phyloP scores from a whole-genome alignment of 2,888 invertebrate species.

The Cataglyphis rosenhaueri region DNA sequence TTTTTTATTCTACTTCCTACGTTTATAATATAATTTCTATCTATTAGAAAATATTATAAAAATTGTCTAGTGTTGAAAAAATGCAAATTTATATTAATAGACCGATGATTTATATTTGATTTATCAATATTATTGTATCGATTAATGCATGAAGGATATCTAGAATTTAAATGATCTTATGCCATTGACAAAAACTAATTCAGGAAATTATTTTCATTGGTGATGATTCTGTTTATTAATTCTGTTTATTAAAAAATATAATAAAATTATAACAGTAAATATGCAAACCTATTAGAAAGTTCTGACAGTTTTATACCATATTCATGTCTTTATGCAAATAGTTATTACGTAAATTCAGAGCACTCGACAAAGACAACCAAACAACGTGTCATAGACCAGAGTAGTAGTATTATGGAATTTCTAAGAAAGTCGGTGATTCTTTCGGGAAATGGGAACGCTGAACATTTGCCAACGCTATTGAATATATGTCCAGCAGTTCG shows the following conservation, averaged over 20 bases:
- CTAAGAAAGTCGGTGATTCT: slow-evolving; percentile 36
- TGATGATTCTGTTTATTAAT: background rate
- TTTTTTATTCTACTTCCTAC: background rate
- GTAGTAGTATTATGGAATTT: slow-evolving; percentile 5
- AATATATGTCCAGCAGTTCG: slow-evolving; percentile 39
- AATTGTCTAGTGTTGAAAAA: background rate
- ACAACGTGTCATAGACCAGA: background rate
- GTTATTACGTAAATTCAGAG: slow-evolving; percentile 34
- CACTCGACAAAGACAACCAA: slow-evolving; percentile 8
- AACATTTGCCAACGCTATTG: slow-evolving; percentile 40
- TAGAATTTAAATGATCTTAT: background rate
- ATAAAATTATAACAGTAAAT: background rate
- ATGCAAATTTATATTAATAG: background rate
- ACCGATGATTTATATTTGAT: background rate
- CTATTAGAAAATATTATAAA: background rate
- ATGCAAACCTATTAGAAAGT: background rate
- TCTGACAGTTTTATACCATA: background rate
- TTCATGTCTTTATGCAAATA: slow-evolving; percentile 1
- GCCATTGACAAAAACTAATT: background rate
- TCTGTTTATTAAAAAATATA: background rate
- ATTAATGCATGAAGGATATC: background rate
- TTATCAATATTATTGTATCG: slow-evolving; percentile 1
- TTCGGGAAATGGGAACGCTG: slow-evolving; percentile 42
- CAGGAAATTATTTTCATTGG: background rate
- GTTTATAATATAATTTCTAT: slow-evolving; percentile 1